Evolutionary conservation across 2,888 invertebrate species (phyloP), one percentile per base, ranked within the genome.

Genomic region (Chrysolina oricalcia): DNA sequence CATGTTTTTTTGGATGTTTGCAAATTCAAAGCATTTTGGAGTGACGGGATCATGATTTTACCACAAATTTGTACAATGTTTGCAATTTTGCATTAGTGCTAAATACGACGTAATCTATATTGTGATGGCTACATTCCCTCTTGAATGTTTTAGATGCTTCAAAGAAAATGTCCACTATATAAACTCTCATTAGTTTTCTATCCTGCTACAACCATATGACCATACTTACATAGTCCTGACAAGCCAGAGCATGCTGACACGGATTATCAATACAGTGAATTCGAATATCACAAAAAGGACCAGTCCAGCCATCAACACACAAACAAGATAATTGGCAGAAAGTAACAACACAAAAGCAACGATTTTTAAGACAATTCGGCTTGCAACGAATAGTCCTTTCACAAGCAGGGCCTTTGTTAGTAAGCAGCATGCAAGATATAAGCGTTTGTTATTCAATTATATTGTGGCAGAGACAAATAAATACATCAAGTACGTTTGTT

Each of bases 181-280:
- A 8, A 35, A 35, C 35, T 8, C 27, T 23, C 35, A 65, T 43
- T 9, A 65, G 56, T 62, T 59, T 59, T 46, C 21, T 56, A 8
- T 40, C 41, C 4, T 17, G 9, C 13, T 9, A 62, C 11, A 35
- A 66, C 3, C 46, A 66, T 59, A 21, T 56, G 23, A 21, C 13
- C 56, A 17, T 27, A 77, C 77, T 77, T 62, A 77, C 77, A 72
- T 67, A 77, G 69, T 77, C 70, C 63, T 71, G 72, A 88, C 94
- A 94, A 83, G 89, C 85, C 76, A 88, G 84, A 75, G 92, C 93
- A 89, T 93, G 92, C 81, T 88, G 86, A 85, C 94, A 94, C 72
- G 93, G 93, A 80, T 87, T 87, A 82, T 90, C 88, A 81, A 89
- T 88, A 88, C 92, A 92, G 76, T 89, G 89, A 80, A 87, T 78